Conservation (phyloP, 2,888 invertebrate genomes). For the Volucella inflata region DNA sequence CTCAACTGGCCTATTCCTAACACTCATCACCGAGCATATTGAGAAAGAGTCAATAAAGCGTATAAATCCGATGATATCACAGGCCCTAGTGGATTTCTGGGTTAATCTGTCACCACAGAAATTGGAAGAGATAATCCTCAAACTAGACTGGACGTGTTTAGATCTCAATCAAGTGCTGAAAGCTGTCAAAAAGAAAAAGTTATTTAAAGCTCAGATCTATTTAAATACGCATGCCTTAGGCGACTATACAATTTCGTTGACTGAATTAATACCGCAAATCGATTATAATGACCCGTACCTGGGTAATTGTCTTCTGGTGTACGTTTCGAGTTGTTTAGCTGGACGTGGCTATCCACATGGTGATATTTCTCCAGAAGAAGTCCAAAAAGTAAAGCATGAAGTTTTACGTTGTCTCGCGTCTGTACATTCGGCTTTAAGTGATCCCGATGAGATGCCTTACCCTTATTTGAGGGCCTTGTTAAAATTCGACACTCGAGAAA, state of each 20-base stretch:
- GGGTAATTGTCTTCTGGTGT: slow-evolving; percentile 93
- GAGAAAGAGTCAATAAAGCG: slow-evolving; percentile 86
- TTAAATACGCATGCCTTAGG: slow-evolving; percentile 90
- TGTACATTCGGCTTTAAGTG: slow-evolving; percentile 87
- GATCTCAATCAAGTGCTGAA: slow-evolving; percentile 89
- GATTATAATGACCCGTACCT: slow-evolving; percentile 85
- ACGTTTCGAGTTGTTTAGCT: slow-evolving; percentile 94
- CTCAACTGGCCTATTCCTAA: slow-evolving; percentile 86
- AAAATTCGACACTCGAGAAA: slow-evolving; percentile 93
- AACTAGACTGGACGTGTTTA: slow-evolving; percentile 89
- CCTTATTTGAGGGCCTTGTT: slow-evolving; percentile 90
- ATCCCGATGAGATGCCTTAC: slow-evolving; percentile 87
- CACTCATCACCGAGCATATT: slow-evolving; percentile 89
- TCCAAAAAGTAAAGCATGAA: slow-evolving; percentile 89
- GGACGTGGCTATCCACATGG: slow-evolving; percentile 93
- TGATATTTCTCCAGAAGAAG: slow-evolving; percentile 87
- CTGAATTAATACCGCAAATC: slow-evolving; percentile 86
- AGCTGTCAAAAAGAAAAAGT: slow-evolving; percentile 81
- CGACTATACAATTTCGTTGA: slow-evolving; percentile 90
- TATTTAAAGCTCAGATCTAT: slow-evolving; percentile 85
- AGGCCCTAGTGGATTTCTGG: slow-evolving; percentile 89
- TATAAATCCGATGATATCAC: slow-evolving; percentile 89
- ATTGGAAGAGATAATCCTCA: slow-evolving; percentile 89
- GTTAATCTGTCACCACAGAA: slow-evolving; percentile 86
- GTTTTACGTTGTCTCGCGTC: slow-evolving; percentile 89